These are phyloP conservation scores for Actinemys pallida DNA, from an alignment of 2,113 vertebrate species.

Conservation along the genomic window DNA sequence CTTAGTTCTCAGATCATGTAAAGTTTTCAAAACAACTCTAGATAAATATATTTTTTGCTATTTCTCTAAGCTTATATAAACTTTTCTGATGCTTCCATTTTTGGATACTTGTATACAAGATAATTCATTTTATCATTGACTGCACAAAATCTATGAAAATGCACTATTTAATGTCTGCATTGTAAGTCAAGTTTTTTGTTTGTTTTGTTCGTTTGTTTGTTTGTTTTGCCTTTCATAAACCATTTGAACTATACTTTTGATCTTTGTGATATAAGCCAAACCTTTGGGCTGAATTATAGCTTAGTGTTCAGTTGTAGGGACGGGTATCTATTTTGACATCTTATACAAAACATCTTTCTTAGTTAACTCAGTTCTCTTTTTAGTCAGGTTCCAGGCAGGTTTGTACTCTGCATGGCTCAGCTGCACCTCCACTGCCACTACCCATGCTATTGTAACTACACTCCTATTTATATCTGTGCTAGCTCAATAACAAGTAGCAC, in stretches of 20 bases:
- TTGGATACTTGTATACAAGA: neutral
- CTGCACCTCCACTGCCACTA: neutral
- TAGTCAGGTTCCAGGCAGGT: neutral
- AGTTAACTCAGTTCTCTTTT: neutral
- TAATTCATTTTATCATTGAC: neutral
- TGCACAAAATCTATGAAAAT: neutral
- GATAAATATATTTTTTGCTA: neutral
- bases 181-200: neutral
- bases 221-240: neutral
- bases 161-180: neutral
- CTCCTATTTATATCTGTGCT: neutral
- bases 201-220: no score
- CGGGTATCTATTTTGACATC: neutral
- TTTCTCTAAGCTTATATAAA: neutral
- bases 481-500: neutral
- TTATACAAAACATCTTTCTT: neutral
- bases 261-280: neutral
- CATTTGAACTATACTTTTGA: neutral
- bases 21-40: neutral
- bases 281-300: neutral
- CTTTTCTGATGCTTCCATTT: neutral
- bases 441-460: neutral
- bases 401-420: neutral
- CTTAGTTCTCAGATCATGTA: neutral
- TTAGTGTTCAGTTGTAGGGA: neutral